Percentiles rank a stretch among this genome's conserved stretches.
Evolutionary conservation across 2,888 invertebrate genomes (phyloP).

Genomic region (Neocrepidodera transversa): DNA sequence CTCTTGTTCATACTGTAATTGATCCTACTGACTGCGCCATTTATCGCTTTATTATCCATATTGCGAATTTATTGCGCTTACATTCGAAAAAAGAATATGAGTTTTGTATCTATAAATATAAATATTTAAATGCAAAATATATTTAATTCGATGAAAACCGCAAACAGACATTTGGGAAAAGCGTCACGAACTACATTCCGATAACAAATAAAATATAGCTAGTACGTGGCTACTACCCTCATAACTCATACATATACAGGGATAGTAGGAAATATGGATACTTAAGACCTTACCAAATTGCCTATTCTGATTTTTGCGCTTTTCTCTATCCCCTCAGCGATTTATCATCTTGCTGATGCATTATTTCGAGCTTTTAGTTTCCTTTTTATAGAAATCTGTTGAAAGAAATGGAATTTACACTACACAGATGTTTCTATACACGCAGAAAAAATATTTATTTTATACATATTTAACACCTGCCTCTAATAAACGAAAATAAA

Average conservation of each 20-base stretch:
- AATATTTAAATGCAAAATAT: conserved; percentile 51
- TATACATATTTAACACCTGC: no score
- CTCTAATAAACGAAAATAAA: no score
- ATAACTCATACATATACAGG: conserved; percentile 60
- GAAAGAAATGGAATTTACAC: not conserved
- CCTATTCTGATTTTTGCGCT: conserved; percentile 56
- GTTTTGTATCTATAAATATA: no score
- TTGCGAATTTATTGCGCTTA: no score
- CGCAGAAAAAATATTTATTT: no score
- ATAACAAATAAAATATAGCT: conserved; percentile 62
- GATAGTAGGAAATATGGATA: conserved; percentile 59
- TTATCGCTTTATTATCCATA: no score
- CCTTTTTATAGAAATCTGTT: not conserved
- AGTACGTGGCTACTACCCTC: conserved; percentile 58
- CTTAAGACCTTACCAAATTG: conserved; percentile 58
- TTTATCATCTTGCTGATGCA: conserved; percentile 41
- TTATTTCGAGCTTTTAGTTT: conserved; percentile 22
- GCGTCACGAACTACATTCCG: conserved; percentile 60
- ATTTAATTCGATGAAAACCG: conserved; percentile 59
- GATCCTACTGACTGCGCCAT: no score
- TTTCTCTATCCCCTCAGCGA: conserved; percentile 45
- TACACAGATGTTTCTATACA: no score
- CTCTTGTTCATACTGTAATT: no score
- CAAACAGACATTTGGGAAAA: conserved; percentile 59
- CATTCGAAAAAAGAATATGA: no score